Evolutionary conservation across 2,888 invertebrate genomes (phyloP), one percentile per base, ranked within the genome.

Genomic region (Melikaiella ostensackeni): DNA sequence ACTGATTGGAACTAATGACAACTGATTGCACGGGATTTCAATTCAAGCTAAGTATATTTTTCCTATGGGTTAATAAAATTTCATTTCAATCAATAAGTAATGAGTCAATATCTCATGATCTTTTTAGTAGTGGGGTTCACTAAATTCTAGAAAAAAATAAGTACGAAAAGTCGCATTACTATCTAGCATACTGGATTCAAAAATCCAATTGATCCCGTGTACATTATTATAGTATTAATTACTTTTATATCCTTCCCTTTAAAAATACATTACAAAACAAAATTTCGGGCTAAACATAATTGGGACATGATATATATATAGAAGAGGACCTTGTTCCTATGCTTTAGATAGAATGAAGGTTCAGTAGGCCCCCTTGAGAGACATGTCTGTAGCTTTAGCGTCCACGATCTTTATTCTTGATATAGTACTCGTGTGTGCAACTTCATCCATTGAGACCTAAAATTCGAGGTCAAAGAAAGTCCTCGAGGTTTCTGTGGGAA

Each of bases 391-490:
- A 70, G 50, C n/a, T 70, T 70, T 46, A 50, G 30, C 21, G 21
- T 33, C 70, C 70, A 50, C n/a, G 50, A 70, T 50, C 50, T 55
- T 70, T 70, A 70, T 70, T 70, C 50, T 2, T 30, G 11, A 24
- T 55, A 42, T 19, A 64, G 27, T 59, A 38, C 38, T 38, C 13
- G 13, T 38, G 16, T 35, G 66, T 66, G 30, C 9, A n/a, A 5
- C 50, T 70, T 16, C 13, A 50, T 50, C 50, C n/a, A 50, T 70
- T 70, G 50, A 70, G 33, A 55, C 50, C 50, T 50, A n/a, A 50
- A 33, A 70, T 70, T 70, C 50, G 70, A 70, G 70, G 70, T 70
- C 50, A 70, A 30, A 70, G 70, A 70, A 70, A 70, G 50, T 50
- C 33, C 70, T 70, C 50, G 70, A 70, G 33, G 70, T 19, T 46